Base-by-base conservation (phyloP, 64 coral and sea anemone genomes). In the Porites lutea region DNA sequence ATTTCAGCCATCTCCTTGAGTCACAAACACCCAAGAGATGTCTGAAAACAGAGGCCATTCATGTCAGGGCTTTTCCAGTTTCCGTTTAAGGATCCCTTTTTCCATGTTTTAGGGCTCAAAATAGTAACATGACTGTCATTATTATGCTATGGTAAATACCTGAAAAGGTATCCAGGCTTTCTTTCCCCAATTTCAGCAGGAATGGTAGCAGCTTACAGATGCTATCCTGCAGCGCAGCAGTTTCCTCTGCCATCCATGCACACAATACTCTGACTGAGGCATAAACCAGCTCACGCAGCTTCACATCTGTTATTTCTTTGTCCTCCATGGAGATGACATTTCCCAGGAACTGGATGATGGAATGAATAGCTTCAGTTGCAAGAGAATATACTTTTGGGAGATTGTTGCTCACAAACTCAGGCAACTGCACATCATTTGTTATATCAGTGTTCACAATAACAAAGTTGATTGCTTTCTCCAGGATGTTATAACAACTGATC, bases 221-320 rank as follows among this genome's bases (percentile, higher is more conserved):
- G 43, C 91, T 73, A 47, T 96, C 87, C 79, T 82, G 82, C 13
- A 99, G 87, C 74, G 94, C 94, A 6, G 87, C 72, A 23, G 97
- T 96, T 64, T 99, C 97, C 62, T 99, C 97, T 18, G 97, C 91
- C 69, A 96, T 75, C 97, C 97, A 99, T 0, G 84, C 71, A 91
- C 91, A 92, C 13, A 96, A 60, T 16, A 96, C 64, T 13, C 94
- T 86, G 1, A 89, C 94, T 59, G 94, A 96, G 18, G 94, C 97
- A 37, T 79, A 64, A 13, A 99, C 59, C 55, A 97, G 87, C 1
- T 91, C 16, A 10, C 61, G 8, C 19, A 86, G 69, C 16, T 89
- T 74, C 16, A 4, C 14, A 70, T 62, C 54, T 21, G 50, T 20
- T 60, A 12, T 52, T 15, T 11, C 48, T 50, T 19, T 67, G 86